Evolutionary conservation across 2,888 invertebrate species (phyloP).

Genomic region (Hypomecis atomaria): DNA sequence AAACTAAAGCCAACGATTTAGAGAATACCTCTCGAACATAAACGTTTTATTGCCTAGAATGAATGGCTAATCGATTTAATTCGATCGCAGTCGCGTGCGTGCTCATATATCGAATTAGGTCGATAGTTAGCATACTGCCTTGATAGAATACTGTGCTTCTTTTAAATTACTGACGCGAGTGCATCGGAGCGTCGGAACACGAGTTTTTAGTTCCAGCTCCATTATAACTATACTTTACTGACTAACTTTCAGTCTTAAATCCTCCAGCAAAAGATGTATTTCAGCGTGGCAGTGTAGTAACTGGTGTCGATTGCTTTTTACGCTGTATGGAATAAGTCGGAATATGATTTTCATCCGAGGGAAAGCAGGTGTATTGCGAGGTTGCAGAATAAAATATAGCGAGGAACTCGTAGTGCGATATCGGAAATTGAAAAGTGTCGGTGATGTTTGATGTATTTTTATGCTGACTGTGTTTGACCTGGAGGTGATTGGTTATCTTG

Average conservation of each 20-base stretch:
- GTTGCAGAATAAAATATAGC: slow-evolving; percentile 38
- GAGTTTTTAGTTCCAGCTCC: slow-evolving; percentile 55
- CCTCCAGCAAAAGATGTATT: background rate
- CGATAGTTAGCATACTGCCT: slow-evolving; percentile 26
- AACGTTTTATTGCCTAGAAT: background rate
- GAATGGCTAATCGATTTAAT: slow-evolving; percentile 6
- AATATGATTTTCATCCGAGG: slow-evolving; percentile 69
- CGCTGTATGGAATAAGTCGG: slow-evolving; percentile 64
- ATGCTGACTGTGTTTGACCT: background rate
- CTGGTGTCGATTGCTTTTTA: slow-evolving; percentile 65
- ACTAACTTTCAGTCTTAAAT: background rate
- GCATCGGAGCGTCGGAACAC: slow-evolving; percentile 57
- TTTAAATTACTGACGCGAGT: slow-evolving; percentile 45
- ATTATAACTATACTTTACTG: slow-evolving; percentile 47
- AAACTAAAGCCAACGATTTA: too few species aligned
- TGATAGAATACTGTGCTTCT: slow-evolving; percentile 25
- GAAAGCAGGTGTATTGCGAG: slow-evolving; percentile 62
- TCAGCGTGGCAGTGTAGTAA: slow-evolving; percentile 25
- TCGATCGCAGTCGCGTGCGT: slow-evolving; percentile 8
- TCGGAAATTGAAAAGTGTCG: slow-evolving; percentile 30
- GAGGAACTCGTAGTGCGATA: slow-evolving; percentile 30
- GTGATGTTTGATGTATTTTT: slow-evolving; percentile 7
- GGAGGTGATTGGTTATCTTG: slow-evolving; percentile 3
- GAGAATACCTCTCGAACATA: too few species aligned
- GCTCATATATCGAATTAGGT: slow-evolving; percentile 17